These are phyloP conservation scores for Hylia prasina DNA, from an alignment of 2,113 vertebrate species.

Conservation along the genomic window DNA sequence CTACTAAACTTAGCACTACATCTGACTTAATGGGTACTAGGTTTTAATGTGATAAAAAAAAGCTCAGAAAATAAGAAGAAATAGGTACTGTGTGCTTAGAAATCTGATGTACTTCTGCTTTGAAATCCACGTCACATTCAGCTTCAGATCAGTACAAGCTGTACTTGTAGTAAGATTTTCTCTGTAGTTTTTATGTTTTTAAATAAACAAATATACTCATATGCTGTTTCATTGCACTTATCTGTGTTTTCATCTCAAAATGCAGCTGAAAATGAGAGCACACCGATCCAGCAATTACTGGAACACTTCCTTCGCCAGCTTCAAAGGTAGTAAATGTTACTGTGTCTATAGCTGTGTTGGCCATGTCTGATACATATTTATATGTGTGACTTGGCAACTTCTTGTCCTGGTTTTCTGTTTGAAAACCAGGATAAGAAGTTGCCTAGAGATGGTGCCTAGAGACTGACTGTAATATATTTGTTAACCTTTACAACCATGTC, in stretches of 20 bases:
- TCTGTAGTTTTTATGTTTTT: not conserved
- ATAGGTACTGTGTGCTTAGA: not conserved
- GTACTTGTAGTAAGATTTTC: not conserved
- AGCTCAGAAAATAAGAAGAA: not conserved
- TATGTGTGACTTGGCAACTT: not conserved
- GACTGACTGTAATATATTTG: not conserved
- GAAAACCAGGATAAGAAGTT: no score
- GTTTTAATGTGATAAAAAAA: not conserved
- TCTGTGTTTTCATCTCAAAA: not conserved
- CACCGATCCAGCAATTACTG: constrained; percentile 90
- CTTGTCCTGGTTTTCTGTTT: not conserved
- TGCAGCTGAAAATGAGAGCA: constrained; percentile 86
- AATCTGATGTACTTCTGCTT: not conserved
- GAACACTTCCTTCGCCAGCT: constrained; percentile 95
- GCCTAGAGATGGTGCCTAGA: not conserved
- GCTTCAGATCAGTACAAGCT: not conserved
- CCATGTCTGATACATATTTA: not conserved
- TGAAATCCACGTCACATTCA: not conserved
- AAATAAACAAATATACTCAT: not conserved
- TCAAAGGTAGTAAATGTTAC: constrained; percentile 77
- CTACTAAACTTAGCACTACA: not conserved
- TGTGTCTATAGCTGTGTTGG: not conserved
- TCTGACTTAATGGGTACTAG: not conserved
- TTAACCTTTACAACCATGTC: not conserved
- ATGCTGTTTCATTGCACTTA: not conserved